phyloP scores from a whole-genome alignment of 2,797 vertebrate genomes.

The Micropoecilia bifurca region DNA sequence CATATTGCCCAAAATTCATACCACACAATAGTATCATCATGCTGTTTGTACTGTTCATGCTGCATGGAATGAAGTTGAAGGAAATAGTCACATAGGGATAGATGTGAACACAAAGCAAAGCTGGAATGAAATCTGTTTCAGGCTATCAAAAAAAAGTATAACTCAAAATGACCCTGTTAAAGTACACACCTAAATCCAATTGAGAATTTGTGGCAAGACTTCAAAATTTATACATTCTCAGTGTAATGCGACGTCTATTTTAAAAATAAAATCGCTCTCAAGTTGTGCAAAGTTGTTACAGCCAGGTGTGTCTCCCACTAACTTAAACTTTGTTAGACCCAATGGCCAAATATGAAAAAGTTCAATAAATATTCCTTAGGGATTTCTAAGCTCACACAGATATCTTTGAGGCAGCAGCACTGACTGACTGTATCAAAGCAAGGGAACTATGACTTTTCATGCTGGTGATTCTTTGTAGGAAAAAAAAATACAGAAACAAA shows the following conservation, averaged over 20 bases:
- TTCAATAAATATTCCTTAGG: neutral
- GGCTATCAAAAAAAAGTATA: neutral
- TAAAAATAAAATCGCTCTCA: neutral
- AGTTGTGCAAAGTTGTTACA: neutral
- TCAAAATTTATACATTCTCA: neutral
- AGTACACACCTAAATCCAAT: neutral
- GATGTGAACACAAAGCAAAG: neutral
- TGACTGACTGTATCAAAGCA: constrained; percentile 4
- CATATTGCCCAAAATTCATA: neutral
- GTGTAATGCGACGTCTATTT: neutral
- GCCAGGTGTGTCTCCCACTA: neutral
- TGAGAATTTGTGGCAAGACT: neutral
- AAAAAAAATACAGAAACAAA: constrained; percentile 29
- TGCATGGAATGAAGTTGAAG: neutral
- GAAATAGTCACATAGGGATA: neutral
- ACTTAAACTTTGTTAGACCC: neutral
- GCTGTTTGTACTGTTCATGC: neutral
- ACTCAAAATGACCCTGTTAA: neutral
- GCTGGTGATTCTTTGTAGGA: constrained; percentile 8
- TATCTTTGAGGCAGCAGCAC: constrained; percentile 5
- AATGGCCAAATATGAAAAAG: neutral
- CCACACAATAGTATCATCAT: neutral
- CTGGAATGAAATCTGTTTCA: neutral
- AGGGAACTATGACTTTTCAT: constrained; percentile 11
- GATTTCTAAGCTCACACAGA: neutral